Evolutionary conservation across 2,797 vertebrate genomes (phyloP).

Genomic region (Carcharodon carcharias): DNA sequence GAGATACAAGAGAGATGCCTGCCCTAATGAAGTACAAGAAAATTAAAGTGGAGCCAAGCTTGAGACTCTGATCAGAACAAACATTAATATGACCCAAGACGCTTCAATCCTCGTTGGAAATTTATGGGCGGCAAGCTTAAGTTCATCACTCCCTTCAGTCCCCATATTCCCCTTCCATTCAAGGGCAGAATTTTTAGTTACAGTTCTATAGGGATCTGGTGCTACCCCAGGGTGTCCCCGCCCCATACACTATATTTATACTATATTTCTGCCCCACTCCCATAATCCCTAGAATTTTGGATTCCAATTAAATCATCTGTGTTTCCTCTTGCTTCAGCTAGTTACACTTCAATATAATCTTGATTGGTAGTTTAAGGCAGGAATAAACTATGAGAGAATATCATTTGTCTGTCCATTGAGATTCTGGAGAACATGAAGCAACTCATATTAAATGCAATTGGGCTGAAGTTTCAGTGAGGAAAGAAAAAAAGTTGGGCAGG

Average conservation of each 20-base stretch:
- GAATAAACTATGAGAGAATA: neutral
- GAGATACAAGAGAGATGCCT: no score
- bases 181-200: neutral
- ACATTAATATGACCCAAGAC: no score
- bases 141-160: no score
- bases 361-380: neutral
- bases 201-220: neutral
- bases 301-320: neutral
- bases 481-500: neutral
- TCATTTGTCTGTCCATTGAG: neutral
- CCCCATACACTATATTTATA: no score
- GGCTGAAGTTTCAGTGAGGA: neutral
- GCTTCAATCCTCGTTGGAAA: no score
- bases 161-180: no score
- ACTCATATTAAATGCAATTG: neutral
- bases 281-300: neutral
- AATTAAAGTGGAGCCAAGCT: no score
- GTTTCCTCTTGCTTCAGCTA: neutral
- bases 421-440: neutral
- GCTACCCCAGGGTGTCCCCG: neutral
- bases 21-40: no score
- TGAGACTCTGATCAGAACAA: no score
- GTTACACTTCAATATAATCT: neutral
- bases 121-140: no score
- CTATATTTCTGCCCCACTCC: neutral